Conservation (phyloP, 30 jellyfish, hydroid and myxozoan genomes). For the Haliclystus octoradiatus region DNA sequence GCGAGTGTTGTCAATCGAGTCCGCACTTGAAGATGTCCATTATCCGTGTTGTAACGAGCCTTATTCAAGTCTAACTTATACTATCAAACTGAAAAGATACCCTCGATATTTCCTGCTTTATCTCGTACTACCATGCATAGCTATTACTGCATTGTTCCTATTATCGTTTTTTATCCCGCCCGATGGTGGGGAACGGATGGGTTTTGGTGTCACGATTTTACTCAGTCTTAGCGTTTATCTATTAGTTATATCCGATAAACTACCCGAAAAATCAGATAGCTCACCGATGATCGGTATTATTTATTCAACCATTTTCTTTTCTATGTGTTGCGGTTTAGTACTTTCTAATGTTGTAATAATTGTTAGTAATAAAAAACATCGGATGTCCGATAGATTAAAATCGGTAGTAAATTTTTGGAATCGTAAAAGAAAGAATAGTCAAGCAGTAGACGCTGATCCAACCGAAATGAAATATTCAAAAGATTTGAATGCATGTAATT, state of each 20-base stretch:
- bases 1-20: conserved; percentile 14
- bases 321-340: conserved; percentile 26
- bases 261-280: conserved; percentile 54
- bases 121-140: conserved; percentile 38
- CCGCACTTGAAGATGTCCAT: conserved; percentile 4
- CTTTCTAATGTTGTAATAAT: too few species aligned
- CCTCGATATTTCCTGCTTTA: conserved; percentile 48
- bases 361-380: too few species aligned
- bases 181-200: conserved; percentile 65
- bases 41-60: conserved; percentile 42
- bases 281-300: conserved; percentile 56
- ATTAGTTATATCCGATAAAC: conserved; percentile 62
- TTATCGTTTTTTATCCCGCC: conserved; percentile 42
- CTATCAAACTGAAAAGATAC: conserved; percentile 18
- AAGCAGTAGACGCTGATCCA: too few species aligned
- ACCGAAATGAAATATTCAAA: too few species aligned
- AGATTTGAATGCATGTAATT: too few species aligned
- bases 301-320: conserved; percentile 39
- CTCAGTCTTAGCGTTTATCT: conserved; percentile 63
- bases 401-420: too few species aligned
- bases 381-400: too few species aligned
- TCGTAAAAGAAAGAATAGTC: too few species aligned
- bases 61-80: conserved; percentile 24
- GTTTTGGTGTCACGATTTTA: conserved; percentile 70
- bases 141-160: conserved; percentile 39